phyloP scores from a whole-genome alignment of 2,888 invertebrate species.

The Protodeltote pygarga region DNA sequence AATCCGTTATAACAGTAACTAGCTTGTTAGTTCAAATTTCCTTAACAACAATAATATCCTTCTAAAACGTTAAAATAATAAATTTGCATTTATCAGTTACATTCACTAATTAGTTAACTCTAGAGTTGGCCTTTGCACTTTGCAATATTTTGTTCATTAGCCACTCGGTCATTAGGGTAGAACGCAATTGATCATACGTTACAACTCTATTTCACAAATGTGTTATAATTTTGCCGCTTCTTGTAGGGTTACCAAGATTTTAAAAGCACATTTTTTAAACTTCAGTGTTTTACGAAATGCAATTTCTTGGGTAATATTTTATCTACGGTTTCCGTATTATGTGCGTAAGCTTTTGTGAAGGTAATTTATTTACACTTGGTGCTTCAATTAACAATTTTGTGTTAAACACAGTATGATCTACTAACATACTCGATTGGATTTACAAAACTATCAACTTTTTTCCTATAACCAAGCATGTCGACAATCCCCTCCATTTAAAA shows the following conservation, averaged over 20 bases:
- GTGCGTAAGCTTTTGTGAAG: too few species aligned
- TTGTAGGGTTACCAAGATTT: slow-evolving; percentile 30
- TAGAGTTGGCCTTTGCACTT: slow-evolving; percentile 31
- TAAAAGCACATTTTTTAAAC: too few species aligned
- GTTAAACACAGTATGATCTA: too few species aligned
- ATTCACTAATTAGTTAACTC: slow-evolving; percentile 32
- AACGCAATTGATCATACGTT: slow-evolving; percentile 36
- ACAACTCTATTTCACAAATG: slow-evolving; percentile 37
- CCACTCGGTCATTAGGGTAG: slow-evolving; percentile 22
- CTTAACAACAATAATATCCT: background rate
- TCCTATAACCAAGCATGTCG: too few species aligned
- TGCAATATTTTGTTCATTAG: slow-evolving; percentile 40
- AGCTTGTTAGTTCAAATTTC: too few species aligned
- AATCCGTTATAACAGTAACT: slow-evolving; percentile 13
- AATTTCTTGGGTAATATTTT: background rate
- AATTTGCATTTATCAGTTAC: slow-evolving; percentile 9
- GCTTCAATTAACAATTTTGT: too few species aligned
- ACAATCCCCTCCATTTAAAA: too few species aligned
- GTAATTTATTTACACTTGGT: too few species aligned
- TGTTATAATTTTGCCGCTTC: slow-evolving; percentile 15
- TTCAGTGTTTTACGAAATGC: too few species aligned
- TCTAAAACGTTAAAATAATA: slow-evolving; percentile 19
- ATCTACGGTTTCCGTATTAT: too few species aligned
- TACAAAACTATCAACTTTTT: too few species aligned
- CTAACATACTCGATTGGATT: too few species aligned